A percentile compares a stretch with the other conserved stretches of the same genome.
Evolutionary conservation across 2,113 vertebrate species (phyloP).

Genomic region (Symphodus melops): DNA sequence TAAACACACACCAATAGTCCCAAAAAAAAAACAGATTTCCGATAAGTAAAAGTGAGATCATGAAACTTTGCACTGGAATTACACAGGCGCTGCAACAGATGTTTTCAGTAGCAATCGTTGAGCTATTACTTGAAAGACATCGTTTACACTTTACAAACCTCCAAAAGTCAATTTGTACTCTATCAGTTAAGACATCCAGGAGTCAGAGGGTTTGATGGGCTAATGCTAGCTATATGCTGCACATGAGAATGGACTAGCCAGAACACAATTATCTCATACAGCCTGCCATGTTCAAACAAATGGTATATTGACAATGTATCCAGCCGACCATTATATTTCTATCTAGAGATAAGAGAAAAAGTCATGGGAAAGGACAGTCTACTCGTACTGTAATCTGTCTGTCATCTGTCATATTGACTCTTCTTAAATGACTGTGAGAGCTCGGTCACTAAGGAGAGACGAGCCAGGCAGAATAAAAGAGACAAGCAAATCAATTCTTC

Average conservation of each 20-base stretch:
- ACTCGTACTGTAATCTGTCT: slow-evolving; percentile 41
- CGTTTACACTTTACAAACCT: slow-evolving; percentile 6
- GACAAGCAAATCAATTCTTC: slow-evolving; percentile 74
- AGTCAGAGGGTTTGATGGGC: slow-evolving; percentile 4
- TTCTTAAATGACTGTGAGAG: slow-evolving; percentile 54
- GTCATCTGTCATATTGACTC: slow-evolving; percentile 55
- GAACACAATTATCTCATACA: slow-evolving; percentile 30
- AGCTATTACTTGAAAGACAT: slow-evolving; percentile 18
- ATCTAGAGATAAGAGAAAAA: slow-evolving; percentile 37
- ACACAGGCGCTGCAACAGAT: not conserved
- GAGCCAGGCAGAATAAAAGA: slow-evolving; percentile 54
- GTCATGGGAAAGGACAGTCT: slow-evolving; percentile 13
- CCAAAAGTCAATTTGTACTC: slow-evolving; percentile 32
- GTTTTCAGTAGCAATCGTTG: not conserved
- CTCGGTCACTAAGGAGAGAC: slow-evolving; percentile 54
- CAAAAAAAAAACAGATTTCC: slow-evolving; percentile 19
- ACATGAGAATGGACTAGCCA: slow-evolving; percentile 22
- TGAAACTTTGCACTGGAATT: not conserved
- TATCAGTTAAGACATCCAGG: slow-evolving; percentile 19
- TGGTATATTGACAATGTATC: slow-evolving; percentile 35
- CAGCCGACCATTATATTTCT: slow-evolving; percentile 20
- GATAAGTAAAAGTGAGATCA: not conserved
- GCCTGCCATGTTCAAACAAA: slow-evolving; percentile 39
- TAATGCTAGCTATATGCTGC: slow-evolving; percentile 26
- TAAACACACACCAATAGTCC: slow-evolving; percentile 53